These are phyloP conservation scores for Argyrosomus japonicus DNA, from an alignment of 2,113 vertebrate species.

Conservation along the genomic window DNA sequence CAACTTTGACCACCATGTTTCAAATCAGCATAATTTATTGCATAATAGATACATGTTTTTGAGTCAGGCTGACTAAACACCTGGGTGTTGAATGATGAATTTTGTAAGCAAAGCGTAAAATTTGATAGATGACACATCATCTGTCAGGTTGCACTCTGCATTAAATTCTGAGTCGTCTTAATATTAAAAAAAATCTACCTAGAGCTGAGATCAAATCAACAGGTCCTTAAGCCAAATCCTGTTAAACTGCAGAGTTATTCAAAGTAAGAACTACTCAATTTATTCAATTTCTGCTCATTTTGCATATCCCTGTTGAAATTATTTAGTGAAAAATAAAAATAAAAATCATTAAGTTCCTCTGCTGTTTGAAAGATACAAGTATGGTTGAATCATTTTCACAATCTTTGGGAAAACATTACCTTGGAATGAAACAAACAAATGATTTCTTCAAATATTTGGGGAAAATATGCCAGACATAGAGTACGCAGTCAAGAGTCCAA, in stretches of 20 bases:
- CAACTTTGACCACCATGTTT: slow-evolving; percentile 30
- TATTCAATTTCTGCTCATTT: not conserved
- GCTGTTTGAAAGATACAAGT: not conserved
- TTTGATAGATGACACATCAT: not conserved
- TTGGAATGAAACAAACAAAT: not conserved
- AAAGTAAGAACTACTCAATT: not conserved
- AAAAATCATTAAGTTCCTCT: not conserved
- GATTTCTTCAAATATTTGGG: not conserved
- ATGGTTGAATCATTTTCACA: not conserved
- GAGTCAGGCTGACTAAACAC: not conserved
- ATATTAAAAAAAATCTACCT: not conserved
- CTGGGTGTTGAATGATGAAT: not conserved
- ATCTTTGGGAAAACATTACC: not conserved
- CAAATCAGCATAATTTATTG: not conserved
- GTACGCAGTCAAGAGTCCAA: not conserved
- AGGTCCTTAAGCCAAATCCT: not conserved
- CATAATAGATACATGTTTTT: not conserved
- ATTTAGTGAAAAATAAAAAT: not conserved
- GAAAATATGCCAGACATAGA: no score
- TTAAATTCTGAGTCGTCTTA: not conserved
- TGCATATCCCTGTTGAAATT: not conserved
- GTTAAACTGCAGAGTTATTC: not conserved
- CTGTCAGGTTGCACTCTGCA: not conserved
- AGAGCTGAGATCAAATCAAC: not conserved
- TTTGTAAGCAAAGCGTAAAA: not conserved